phyloP scores from a whole-genome alignment of 1,140 invertebrate species.

The Bicyclus anynana region DNA sequence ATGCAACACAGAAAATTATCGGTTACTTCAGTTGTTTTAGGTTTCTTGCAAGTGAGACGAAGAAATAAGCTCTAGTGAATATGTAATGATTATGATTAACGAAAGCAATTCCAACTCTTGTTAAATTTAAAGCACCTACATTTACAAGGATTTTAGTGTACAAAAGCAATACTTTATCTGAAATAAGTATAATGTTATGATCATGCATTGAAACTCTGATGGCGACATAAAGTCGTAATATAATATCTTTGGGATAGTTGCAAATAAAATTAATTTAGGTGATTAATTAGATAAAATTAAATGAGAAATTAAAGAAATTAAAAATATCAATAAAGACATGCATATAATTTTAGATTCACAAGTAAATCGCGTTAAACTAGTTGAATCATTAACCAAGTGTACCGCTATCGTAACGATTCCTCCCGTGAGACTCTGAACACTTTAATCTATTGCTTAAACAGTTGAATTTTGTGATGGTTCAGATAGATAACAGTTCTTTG shows the following conservation, averaged over 20 bases:
- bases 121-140: too few relatives aligned
- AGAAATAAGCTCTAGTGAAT: background rate
- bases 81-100: too few relatives aligned
- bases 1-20: background rate
- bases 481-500: conserved; percentile 22
- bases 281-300: background rate
- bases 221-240: too few relatives aligned
- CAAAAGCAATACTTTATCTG: too few relatives aligned
- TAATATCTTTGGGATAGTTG: too few relatives aligned
- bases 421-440: conserved; percentile 16
- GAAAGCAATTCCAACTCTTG: too few relatives aligned
- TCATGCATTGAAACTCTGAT: too few relatives aligned
- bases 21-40: background rate
- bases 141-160: too few relatives aligned
- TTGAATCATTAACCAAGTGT: conserved; percentile 16
- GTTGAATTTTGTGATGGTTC: conserved; percentile 15
- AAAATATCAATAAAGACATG: conserved; percentile 4
- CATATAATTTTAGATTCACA: conserved; percentile 8
- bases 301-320: background rate
- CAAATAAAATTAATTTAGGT: background rate
- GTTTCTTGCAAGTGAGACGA: background rate
- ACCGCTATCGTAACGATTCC: conserved; percentile 13
- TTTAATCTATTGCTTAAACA: conserved; percentile 19
- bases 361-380: conserved; percentile 9
- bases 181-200: too few relatives aligned